phyloP scores from a whole-genome alignment of 2,888 invertebrate species.

The Noctua comes region DNA sequence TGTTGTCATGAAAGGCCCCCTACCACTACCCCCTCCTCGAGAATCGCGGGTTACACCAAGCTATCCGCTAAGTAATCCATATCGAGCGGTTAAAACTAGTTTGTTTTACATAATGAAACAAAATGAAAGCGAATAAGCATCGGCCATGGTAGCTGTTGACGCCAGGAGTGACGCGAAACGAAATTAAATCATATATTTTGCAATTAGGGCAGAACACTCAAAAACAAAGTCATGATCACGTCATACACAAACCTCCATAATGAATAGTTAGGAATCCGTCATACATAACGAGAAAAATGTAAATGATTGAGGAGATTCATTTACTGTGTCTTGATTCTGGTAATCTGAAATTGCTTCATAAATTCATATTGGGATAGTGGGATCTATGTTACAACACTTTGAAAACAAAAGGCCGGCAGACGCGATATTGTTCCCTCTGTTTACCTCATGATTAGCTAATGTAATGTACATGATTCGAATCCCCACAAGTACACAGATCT shows the following conservation, averaged over 20 bases:
- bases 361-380: no score
- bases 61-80: neutral
- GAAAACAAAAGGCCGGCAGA: neutral
- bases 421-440: neutral
- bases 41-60: neutral
- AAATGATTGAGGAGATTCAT: neutral
- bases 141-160: neutral
- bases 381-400: neutral
- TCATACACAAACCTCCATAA: neutral
- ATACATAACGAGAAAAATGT: neutral
- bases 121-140: neutral
- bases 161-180: no score
- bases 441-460: slow-evolving; percentile 21
- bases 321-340: no score
- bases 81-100: neutral
- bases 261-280: neutral
- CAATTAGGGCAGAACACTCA: neutral
- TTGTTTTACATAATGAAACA: neutral
- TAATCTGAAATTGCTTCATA: neutral
- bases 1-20: neutral
- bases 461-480: neutral
- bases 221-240: neutral
- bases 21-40: no score
- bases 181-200: neutral
- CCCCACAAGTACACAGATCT: slow-evolving; percentile 17